These are phyloP conservation scores for Ophion obscuratus DNA, from an alignment of 2,888 invertebrate species.

Conservation along the genomic window DNA sequence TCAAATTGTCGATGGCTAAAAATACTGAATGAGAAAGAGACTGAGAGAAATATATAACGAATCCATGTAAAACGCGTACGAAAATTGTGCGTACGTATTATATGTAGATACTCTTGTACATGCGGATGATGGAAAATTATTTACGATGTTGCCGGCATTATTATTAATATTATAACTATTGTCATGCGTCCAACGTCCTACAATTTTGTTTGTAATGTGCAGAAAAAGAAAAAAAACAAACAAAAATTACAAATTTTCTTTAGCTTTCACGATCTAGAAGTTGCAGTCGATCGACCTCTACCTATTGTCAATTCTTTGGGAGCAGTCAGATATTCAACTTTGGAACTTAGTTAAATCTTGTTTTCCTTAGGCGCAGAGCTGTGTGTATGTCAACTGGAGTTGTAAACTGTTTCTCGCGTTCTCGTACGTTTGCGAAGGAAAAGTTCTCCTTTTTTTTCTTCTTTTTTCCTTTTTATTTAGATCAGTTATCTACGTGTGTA, in stretches of 20 bases:
- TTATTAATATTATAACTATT: conserved; percentile 24
- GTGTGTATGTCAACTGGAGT: conserved; percentile 82
- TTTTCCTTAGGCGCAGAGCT: conserved; percentile 81
- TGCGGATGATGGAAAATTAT: conserved; percentile 39
- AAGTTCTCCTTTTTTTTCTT: conserved; percentile 66
- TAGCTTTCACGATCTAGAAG: conserved; percentile 69
- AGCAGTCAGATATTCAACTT: conserved; percentile 80
- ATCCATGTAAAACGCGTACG: conserved; percentile 31
- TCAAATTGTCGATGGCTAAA: conserved; percentile 62
- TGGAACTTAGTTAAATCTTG: conserved; percentile 73
- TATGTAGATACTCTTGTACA: conserved; percentile 22
- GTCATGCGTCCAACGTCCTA: conserved; percentile 39
- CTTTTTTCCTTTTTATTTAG: conserved; percentile 72
- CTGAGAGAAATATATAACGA: conserved; percentile 53
- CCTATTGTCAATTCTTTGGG: conserved; percentile 80
- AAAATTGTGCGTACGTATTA: conserved; percentile 12
- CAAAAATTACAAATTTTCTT: conserved; percentile 46
- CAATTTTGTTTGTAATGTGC: conserved; percentile 43
- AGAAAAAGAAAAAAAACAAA: conserved; percentile 65
- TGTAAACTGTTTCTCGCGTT: conserved; percentile 79
- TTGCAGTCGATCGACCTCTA: conserved; percentile 80
- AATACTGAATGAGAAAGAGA: conserved; percentile 48
- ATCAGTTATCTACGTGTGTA: conserved; percentile 67
- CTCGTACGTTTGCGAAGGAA: conserved; percentile 65
- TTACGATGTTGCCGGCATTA: conserved; percentile 40